Percentiles rank a stretch among this genome's conserved stretches.
Conservation (phyloP, 1,140 invertebrate genomes). For the Conus ventricosus region DNA sequence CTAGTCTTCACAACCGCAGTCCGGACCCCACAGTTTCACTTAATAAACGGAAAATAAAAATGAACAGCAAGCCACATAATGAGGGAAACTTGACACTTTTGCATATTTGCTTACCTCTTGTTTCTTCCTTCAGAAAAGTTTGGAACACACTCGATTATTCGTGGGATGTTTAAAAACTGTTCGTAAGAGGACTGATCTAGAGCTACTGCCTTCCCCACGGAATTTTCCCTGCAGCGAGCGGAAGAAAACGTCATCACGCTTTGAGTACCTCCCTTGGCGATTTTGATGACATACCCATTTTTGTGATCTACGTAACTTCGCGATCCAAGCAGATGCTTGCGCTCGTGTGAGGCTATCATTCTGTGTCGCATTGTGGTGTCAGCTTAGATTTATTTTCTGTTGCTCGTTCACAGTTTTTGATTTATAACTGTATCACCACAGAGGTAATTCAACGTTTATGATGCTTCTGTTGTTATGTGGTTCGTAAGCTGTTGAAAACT, state of each 20-base stretch:
- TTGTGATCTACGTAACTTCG: conserved; percentile 57
- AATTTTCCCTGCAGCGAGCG: conserved; percentile 30
- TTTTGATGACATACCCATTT: conserved; percentile 62
- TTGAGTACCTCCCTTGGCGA: conserved; percentile 63
- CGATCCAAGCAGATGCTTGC: conserved; percentile 50
- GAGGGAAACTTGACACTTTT: background rate
- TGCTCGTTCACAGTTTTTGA: background rate
- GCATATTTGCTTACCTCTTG: conserved; percentile 72
- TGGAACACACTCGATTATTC: conserved; percentile 77
- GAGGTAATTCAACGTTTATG: background rate
- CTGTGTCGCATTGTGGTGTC: background rate
- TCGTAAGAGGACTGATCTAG: background rate
- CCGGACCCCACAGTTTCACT: too few relatives aligned
- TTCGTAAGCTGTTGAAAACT: background rate
- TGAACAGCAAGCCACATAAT: background rate
- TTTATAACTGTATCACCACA: background rate
- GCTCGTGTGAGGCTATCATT: conserved; percentile 38
- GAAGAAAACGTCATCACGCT: conserved; percentile 65
- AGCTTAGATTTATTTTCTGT: background rate
- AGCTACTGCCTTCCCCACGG: conserved; percentile 11
- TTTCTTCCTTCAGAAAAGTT: conserved; percentile 80
- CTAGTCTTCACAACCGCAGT: too few relatives aligned
- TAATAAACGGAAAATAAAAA: background rate
- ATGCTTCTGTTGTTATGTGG: background rate
- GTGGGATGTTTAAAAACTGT: conserved; percentile 57